Conservation (phyloP, 1,140 invertebrate genomes). For the Plectrocnemia conspersa region DNA sequence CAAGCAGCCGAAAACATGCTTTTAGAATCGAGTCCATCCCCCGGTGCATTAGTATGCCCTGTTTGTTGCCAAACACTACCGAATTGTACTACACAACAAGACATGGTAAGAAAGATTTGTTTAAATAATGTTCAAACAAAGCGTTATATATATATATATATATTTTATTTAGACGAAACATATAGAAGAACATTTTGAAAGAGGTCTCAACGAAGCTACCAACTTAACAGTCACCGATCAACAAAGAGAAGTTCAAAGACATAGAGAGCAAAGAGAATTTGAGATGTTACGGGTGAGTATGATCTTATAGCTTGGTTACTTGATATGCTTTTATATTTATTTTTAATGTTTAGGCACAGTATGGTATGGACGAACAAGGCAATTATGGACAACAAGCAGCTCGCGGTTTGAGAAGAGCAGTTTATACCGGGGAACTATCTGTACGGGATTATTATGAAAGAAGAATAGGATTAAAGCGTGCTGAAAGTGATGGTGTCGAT, state of each 20-base stretch:
- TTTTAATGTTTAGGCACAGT: constrained; percentile 59
- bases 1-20: constrained; percentile 42
- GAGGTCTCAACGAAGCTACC: constrained; percentile 36
- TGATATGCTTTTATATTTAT: not conserved
- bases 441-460: constrained; percentile 81
- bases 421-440: constrained; percentile 78
- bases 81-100: constrained; percentile 43
- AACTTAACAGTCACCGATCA: constrained; percentile 38
- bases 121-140: not conserved
- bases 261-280: constrained; percentile 75
- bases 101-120: constrained; percentile 43
- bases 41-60: constrained; percentile 45
- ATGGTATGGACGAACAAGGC: constrained; percentile 84
- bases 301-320: constrained; percentile 1
- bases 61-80: constrained; percentile 49
- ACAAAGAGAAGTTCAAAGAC: constrained; percentile 66
- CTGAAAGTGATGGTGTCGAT: constrained; percentile 74
- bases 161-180: constrained; percentile 52
- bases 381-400: constrained; percentile 78
- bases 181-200: constrained; percentile 65
- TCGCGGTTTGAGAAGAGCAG: constrained; percentile 76
- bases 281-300: constrained; percentile 62
- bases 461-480: constrained; percentile 67
- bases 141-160: not conserved
- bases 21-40: constrained; percentile 49